Evolutionary conservation across 2,113 vertebrate species (phyloP), one percentile per base, ranked within the genome.

Genomic region (Leiothrix lutea): DNA sequence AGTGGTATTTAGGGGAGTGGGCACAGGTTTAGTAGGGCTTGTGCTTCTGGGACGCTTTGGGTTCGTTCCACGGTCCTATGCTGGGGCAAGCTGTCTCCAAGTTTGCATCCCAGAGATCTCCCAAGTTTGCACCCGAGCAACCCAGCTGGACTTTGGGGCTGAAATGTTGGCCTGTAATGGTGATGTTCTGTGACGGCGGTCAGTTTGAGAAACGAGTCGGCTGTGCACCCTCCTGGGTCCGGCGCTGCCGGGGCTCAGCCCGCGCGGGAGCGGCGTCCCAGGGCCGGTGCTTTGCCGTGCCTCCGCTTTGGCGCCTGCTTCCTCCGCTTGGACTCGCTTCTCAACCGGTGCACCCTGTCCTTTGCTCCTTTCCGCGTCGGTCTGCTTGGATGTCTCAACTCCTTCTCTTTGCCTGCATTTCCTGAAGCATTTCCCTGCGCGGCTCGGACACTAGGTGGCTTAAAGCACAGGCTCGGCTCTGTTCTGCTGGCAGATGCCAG

Each of bases 371-470:
- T 14, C 40, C 19, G 3, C 33, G 14, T 35, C 33, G 7, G 5
- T 13, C 44, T 11, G 7, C 2, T 5, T 16, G 84, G 45, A 14
- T 78, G 60, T 28, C 85, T 19, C 79, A 15, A 5, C 36, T 48
- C 35, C 42, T 71, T 29, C 35, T 35, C 25, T 58, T 45, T 6
- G 36, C 50, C 73, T 6, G 57, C 11, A 2, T 93, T 75, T 38
- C 78, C 80, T 9, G 11, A 4, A 71, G 54, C 64, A 2, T 62
- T 48, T 77, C 71, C 80, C 50, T 73, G 66, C 94, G 81, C 81
- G 3, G 86, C 94, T 96, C 51, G 92, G 95, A 98, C 98, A 98
- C 98, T 98, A 98, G 98, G 98, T 98, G 98, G 98, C 97, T 97
- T 92, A 84, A 54, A 95, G 97, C 79, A 73, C 77, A 89, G 24